phyloP scores from a whole-genome alignment of 2,797 vertebrate species.

The Kryptopterus vitreolus region DNA sequence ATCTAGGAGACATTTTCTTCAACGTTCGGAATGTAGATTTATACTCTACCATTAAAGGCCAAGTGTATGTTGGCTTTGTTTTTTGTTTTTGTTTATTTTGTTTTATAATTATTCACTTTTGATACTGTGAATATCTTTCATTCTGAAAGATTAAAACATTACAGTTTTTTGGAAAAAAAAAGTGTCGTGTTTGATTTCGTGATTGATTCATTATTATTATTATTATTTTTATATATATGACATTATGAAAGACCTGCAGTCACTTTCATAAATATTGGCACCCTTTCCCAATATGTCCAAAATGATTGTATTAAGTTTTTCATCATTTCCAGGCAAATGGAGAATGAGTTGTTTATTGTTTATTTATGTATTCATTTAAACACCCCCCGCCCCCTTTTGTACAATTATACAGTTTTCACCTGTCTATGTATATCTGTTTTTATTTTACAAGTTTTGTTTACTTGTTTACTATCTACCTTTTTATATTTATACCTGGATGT shows the following conservation, averaged over 20 bases:
- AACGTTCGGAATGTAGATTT: slow-evolving; percentile 85
- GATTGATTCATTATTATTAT: too few relatives aligned
- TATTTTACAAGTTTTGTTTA: too few relatives aligned
- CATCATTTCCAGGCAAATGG: too few relatives aligned
- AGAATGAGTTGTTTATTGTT: neutral
- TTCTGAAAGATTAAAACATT: slow-evolving; percentile 89
- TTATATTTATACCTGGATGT: neutral
- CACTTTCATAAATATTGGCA: neutral
- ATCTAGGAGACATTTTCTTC: slow-evolving; percentile 79
- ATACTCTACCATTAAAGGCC: slow-evolving; percentile 80
- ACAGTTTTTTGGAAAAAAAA: slow-evolving; percentile 83
- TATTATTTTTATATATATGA: too few relatives aligned
- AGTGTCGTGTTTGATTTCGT: slow-evolving; percentile 72
- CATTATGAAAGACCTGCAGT: neutral
- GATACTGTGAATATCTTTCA: slow-evolving; percentile 98
- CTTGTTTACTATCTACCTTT: neutral
- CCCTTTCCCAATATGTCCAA: neutral
- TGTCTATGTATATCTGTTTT: too few relatives aligned
- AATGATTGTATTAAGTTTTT: neutral
- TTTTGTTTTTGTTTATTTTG: slow-evolving; percentile 59
- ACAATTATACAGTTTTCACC: too few relatives aligned
- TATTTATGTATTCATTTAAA: neutral
- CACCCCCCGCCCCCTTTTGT: too few relatives aligned
- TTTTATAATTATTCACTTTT: slow-evolving; percentile 86
- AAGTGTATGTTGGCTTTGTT: slow-evolving; percentile 78